Evolutionary conservation across 2,113 vertebrate species (phyloP).

Genomic region (Thomomys bottae): DNA sequence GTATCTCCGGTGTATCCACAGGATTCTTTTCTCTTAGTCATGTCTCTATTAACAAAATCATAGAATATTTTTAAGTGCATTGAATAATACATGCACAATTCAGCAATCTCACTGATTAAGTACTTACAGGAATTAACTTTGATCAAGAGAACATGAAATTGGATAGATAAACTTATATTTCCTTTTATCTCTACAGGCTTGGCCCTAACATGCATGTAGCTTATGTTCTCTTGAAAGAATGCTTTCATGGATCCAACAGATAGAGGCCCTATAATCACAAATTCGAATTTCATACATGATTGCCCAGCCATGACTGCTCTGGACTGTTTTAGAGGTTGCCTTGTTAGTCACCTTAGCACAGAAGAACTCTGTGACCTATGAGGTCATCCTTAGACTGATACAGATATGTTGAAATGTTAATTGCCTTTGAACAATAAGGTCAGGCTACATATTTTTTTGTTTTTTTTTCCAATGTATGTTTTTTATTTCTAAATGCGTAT

Average conservation of each 20-base stretch:
- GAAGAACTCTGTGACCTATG: rapidly evolving
- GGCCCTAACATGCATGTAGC: not conserved
- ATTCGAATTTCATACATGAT: too few species aligned
- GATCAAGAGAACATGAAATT: too few species aligned
- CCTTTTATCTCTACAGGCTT: not conserved
- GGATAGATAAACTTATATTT: too few species aligned
- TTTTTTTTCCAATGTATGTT: too few species aligned
- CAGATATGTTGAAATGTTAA: not conserved
- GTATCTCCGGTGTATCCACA: too few species aligned
- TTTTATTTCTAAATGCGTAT: too few species aligned
- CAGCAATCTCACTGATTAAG: not conserved
- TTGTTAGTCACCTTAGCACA: not conserved
- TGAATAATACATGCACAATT: not conserved
- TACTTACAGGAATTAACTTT: not conserved
- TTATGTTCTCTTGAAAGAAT: not conserved
- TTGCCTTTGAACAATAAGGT: not conserved
- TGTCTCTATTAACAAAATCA: not conserved
- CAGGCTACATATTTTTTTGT: too few species aligned
- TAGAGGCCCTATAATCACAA: not conserved
- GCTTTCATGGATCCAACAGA: not conserved
- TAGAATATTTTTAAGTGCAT: not conserved
- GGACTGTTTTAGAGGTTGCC: rapidly evolving
- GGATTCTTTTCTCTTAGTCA: not conserved
- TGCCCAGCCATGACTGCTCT: not conserved
- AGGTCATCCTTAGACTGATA: too few species aligned